Conservation (phyloP, 2,888 invertebrate species). For the Oconnorella tubifera region DNA sequence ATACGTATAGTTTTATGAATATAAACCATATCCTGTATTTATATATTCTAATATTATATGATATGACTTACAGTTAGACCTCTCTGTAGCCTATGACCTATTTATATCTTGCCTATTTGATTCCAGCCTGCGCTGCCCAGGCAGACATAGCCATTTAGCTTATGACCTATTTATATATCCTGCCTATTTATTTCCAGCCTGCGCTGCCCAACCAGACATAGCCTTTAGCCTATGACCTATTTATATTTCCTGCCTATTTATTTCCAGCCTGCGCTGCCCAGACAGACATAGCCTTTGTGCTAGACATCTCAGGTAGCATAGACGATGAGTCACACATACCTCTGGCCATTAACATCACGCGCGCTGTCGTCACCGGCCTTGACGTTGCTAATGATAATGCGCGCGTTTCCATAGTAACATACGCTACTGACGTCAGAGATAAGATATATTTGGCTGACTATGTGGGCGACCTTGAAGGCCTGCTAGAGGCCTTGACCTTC, state of each 20-base stretch:
- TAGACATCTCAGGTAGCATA: constrained; percentile 47
- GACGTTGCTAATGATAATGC: constrained; percentile 48
- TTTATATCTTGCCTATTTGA: no score
- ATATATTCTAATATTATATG: background rate
- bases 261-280: background rate
- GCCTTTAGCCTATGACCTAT: no score
- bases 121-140: no score
- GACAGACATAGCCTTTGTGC: constrained; percentile 24
- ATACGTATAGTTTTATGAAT: background rate
- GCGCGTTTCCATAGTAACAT: constrained; percentile 52
- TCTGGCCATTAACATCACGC: constrained; percentile 44
- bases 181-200: no score
- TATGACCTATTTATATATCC: no score
- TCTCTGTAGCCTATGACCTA: no score
- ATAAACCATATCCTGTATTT: background rate
- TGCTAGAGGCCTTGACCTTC: constrained; percentile 32
- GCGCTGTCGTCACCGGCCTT: constrained; percentile 46
- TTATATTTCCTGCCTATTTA: no score
- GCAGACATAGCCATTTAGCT: no score
- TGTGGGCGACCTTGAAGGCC: constrained; percentile 26
- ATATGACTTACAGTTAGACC: background rate
- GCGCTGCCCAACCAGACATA: no score
- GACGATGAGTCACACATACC: constrained; percentile 26
- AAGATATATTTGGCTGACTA: constrained; percentile 43
- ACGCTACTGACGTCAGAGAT: constrained; percentile 47